Evolutionary conservation across 1,140 invertebrate genomes (phyloP).

Genomic region (Notospermus geniculatus): DNA sequence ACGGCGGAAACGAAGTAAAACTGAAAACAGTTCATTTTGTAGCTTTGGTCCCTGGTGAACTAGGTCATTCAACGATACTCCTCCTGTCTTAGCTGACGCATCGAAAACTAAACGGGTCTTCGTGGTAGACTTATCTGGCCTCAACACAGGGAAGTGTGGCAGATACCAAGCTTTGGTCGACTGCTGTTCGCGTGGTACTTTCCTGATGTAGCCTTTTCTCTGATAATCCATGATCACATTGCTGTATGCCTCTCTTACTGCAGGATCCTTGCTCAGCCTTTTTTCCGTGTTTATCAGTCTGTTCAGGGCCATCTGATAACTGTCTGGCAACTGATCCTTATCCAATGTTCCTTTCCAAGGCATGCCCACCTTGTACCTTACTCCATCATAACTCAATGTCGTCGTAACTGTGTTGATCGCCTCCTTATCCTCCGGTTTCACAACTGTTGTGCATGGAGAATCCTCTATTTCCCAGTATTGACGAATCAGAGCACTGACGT

Average conservation of each 20-base stretch:
- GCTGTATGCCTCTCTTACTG: slow-evolving; percentile 5
- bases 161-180: slow-evolving; percentile 13
- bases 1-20: slow-evolving; percentile 28
- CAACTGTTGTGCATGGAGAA: background rate
- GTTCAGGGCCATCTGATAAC: slow-evolving; percentile 20
- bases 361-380: slow-evolving; percentile 14
- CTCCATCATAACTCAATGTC: background rate
- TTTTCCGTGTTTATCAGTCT: slow-evolving; percentile 13
- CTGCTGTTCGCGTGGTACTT: background rate
- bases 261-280: slow-evolving; percentile 9
- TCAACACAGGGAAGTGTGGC: slow-evolving; percentile 22
- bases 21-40: slow-evolving; percentile 36
- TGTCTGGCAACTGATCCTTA: slow-evolving; percentile 10
- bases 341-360: slow-evolving; percentile 16
- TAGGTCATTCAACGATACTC: slow-evolving; percentile 18
- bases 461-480: no score
- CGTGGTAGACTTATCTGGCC: slow-evolving; percentile 14
- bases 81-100: slow-evolving; percentile 15
- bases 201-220: background rate
- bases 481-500: no score
- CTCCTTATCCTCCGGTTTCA: background rate
- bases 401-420: slow-evolving; percentile 3
- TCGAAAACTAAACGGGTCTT: slow-evolving; percentile 24
- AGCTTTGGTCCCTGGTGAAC: slow-evolving; percentile 44
- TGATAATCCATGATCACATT: background rate